phyloP scores from a whole-genome alignment of 2,113 vertebrate species.

The Diadophis punctatus region DNA sequence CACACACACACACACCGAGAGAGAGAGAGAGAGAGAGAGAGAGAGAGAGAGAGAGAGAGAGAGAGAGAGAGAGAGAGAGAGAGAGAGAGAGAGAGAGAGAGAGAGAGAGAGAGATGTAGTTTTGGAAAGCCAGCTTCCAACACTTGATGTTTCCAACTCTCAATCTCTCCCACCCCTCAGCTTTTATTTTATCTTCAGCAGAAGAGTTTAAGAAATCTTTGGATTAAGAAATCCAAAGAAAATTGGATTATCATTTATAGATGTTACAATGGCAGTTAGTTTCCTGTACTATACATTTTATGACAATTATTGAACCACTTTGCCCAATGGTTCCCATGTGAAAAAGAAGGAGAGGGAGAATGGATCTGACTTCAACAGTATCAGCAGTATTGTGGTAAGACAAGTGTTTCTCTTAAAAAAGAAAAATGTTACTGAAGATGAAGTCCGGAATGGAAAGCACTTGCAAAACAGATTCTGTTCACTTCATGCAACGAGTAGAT shows the following conservation, averaged over 20 bases:
- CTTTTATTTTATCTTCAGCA: background rate
- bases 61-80: background rate
- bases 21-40: too few species aligned
- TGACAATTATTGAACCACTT: background rate
- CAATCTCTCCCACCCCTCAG: background rate
- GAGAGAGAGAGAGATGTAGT: background rate
- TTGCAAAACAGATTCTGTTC: background rate
- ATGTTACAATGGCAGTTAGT: background rate
- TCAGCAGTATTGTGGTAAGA: background rate
- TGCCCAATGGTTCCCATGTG: background rate
- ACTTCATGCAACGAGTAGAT: background rate
- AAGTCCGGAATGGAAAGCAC: background rate
- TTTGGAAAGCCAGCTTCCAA: background rate
- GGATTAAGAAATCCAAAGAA: background rate
- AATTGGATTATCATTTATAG: background rate
- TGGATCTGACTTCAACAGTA: background rate
- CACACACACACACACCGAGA: too few species aligned
- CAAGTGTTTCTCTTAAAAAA: background rate
- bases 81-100: too few species aligned
- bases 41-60: too few species aligned
- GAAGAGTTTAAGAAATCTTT: background rate
- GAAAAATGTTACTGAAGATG: background rate
- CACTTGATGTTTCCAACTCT: background rate
- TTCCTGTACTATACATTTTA: background rate
- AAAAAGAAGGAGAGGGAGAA: background rate